Percentiles rank a stretch among this genome's conserved stretches.
Evolutionary conservation across 2,888 invertebrate species (phyloP).

Genomic region (Trichopoda pennipes): DNA sequence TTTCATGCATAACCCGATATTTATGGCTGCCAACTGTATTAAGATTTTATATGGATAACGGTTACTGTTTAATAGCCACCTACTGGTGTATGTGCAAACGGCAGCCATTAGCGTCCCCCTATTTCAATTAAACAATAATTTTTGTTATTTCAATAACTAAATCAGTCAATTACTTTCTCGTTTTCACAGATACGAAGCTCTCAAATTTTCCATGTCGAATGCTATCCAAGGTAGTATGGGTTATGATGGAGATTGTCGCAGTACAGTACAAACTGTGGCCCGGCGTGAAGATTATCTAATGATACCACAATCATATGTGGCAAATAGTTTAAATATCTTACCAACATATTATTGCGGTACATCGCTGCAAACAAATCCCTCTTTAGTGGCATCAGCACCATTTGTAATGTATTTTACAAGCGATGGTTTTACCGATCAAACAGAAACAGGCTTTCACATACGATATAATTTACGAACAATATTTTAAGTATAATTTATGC

Average conservation of each 20-base stretch:
- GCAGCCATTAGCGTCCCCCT: no score
- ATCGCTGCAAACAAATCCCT: constrained; percentile 56
- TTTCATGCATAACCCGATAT: no score
- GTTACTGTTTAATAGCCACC: no score
- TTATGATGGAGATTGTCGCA: constrained; percentile 82
- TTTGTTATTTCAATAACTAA: no score
- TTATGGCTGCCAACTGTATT: no score
- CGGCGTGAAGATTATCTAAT: constrained; percentile 83
- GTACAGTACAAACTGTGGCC: constrained; percentile 82
- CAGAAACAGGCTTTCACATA: constrained; percentile 77
- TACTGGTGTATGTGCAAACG: no score
- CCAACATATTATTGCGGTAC: constrained; percentile 79
- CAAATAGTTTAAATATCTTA: constrained; percentile 76
- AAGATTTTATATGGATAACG: no score
- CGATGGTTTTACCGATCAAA: constrained; percentile 80
- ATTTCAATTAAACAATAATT: no score
- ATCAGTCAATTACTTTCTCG: no score
- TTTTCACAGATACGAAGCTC: constrained; percentile 72
- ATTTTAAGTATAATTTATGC: constrained; percentile 3
- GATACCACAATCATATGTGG: constrained; percentile 82
- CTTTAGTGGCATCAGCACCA: constrained; percentile 78
- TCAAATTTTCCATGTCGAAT: constrained; percentile 73
- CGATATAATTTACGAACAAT: constrained; percentile 72
- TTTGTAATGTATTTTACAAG: constrained; percentile 84
- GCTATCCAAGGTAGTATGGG: constrained; percentile 66